These are phyloP conservation scores for Mythimna impura DNA, from an alignment of 2,888 invertebrate species.

Conservation along the genomic window DNA sequence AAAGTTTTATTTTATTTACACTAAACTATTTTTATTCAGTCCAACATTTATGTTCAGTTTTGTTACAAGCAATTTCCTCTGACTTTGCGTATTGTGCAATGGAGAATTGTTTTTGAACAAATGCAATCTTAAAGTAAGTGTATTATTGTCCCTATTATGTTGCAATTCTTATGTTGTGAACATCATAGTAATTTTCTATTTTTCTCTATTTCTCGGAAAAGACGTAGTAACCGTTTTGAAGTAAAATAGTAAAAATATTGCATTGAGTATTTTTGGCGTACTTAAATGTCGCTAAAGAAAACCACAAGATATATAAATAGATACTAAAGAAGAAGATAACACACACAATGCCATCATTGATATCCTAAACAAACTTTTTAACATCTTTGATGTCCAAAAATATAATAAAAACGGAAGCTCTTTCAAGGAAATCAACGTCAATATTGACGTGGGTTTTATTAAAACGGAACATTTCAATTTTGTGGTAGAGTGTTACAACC, in stretches of 20 bases:
- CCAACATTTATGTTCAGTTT: neutral
- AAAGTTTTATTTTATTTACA: no score
- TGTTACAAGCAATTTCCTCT: neutral
- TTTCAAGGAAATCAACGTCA: constrained; percentile 37
- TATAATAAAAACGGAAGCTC: constrained; percentile 12
- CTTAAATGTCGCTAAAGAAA: neutral
- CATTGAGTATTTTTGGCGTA: neutral
- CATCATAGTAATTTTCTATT: no score
- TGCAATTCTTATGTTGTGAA: neutral
- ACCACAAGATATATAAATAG: neutral
- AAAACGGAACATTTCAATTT: constrained; percentile 31
- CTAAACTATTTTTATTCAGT: neutral
- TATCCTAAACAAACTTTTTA: constrained; percentile 22
- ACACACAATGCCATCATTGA: neutral
- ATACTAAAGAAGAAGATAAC: neutral
- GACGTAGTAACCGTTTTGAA: neutral
- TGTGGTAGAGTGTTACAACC: constrained; percentile 17
- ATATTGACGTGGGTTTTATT: constrained; percentile 28
- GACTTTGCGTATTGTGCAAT: neutral
- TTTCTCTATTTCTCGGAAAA: neutral
- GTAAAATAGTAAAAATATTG: neutral
- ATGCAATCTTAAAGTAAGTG: neutral
- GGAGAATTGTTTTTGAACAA: neutral
- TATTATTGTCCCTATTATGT: neutral
- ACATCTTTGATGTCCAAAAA: constrained; percentile 11